Percentiles rank a stretch among this genome's conserved stretches.
phyloP scores from a whole-genome alignment of 2,888 invertebrate species.

The Pristionchus mayeri region DNA sequence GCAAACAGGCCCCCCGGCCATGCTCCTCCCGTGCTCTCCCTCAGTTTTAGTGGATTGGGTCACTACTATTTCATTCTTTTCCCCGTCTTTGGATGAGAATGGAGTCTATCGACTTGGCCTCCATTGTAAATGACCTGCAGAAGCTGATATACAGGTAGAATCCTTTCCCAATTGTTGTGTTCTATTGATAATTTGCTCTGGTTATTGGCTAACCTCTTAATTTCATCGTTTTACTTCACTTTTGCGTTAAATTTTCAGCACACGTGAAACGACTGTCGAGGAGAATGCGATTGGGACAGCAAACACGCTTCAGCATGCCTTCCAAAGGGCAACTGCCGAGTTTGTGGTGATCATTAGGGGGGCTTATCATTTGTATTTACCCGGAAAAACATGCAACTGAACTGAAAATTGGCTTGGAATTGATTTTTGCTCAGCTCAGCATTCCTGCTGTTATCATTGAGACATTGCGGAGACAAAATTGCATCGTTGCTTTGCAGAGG shows the following conservation, averaged over 20 bases:
- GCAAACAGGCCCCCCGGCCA: no score
- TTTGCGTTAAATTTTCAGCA: not conserved
- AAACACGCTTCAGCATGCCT: not conserved
- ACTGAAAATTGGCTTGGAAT: not conserved
- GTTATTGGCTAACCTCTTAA: not conserved
- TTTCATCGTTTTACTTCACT: not conserved
- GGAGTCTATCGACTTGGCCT: not conserved
- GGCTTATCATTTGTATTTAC: not conserved
- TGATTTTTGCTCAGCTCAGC: not conserved
- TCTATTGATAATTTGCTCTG: not conserved
- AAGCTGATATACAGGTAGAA: not conserved
- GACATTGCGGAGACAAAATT: not conserved
- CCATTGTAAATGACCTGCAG: not conserved
- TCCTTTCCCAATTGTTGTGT: not conserved
- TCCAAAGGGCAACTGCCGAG: conserved; percentile 39
- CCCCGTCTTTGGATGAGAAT: not conserved
- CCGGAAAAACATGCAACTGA: not conserved
- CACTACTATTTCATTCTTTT: not conserved
- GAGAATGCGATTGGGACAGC: conserved; percentile 2
- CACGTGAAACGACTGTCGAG: conserved; percentile 32
- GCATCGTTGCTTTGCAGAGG: not conserved
- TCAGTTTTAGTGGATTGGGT: not conserved
- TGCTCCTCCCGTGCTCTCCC: not conserved
- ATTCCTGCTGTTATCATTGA: not conserved
- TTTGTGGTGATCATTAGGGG: conserved; percentile 7